Percentiles rank a stretch among this genome's conserved stretches.
phyloP scores from a whole-genome alignment of 2,113 vertebrate genomes.

The Strigops habroptila region DNA sequence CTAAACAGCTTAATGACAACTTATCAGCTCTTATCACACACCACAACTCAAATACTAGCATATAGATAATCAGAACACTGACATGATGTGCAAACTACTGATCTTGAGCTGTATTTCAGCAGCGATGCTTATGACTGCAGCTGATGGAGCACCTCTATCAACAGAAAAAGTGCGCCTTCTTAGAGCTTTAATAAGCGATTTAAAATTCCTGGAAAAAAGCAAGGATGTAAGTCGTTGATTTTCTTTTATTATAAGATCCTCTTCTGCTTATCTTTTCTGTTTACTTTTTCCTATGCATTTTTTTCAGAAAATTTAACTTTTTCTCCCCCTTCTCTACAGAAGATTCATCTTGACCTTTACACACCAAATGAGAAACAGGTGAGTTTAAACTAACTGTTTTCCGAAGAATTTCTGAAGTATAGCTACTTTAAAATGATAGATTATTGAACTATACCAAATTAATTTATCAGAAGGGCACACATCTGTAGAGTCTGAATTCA shows the following conservation, averaged over 20 bases:
- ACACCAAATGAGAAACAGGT: constrained; percentile 22
- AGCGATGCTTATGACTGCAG: constrained; percentile 26
- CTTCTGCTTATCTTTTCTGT: background rate
- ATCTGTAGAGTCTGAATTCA: background rate
- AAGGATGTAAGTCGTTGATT: constrained; percentile 59
- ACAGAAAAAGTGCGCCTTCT: fast-evolving
- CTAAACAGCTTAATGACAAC: constrained; percentile 45
- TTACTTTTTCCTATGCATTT: background rate
- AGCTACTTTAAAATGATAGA: background rate
- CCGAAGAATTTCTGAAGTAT: background rate
- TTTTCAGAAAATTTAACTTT: constrained; percentile 14
- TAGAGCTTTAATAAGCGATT: background rate
- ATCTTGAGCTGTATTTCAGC: constrained; percentile 52
- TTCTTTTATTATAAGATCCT: background rate
- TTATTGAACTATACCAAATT: background rate
- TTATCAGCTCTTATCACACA: constrained; percentile 20
- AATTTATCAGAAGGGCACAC: background rate
- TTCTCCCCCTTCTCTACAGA: background rate
- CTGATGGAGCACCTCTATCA: constrained; percentile 13
- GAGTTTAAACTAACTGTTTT: constrained; percentile 1
- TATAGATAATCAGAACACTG: constrained; percentile 34
- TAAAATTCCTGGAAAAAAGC: background rate
- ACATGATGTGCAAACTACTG: constrained; percentile 62
- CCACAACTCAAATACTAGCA: constrained; percentile 1
- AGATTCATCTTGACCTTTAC: constrained; percentile 2